Conservation (phyloP, 2,888 invertebrate genomes). For the Cremastobaeus sp. region DNA sequence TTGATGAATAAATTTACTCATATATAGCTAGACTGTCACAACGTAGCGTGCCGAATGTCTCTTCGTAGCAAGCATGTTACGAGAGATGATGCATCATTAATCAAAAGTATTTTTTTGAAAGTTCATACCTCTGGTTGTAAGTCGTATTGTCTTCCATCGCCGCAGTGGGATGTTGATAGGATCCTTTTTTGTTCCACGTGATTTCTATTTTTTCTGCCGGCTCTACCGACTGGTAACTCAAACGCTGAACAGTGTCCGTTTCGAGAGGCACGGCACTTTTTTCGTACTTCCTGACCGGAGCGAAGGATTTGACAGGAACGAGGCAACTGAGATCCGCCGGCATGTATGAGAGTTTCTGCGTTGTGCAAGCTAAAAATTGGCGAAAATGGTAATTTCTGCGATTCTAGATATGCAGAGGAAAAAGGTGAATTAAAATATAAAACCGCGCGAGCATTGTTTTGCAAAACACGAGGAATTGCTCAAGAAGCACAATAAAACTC, state of each 20-base stretch:
- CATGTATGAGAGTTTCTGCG: slow-evolving; percentile 82
- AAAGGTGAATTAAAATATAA: slow-evolving; percentile 1
- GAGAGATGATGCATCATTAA: slow-evolving; percentile 24
- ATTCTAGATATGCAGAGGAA: too few species aligned
- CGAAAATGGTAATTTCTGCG: too few species aligned
- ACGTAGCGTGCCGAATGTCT: neutral
- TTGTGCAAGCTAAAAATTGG: slow-evolving; percentile 80
- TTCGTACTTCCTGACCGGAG: slow-evolving; percentile 79
- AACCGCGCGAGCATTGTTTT: slow-evolving; percentile 17
- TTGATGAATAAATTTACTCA: slow-evolving; percentile 1
- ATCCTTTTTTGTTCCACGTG: slow-evolving; percentile 77
- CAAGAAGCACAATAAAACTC: slow-evolving; percentile 49
- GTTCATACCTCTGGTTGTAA: slow-evolving; percentile 81
- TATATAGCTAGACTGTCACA: neutral
- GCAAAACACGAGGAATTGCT: slow-evolving; percentile 45
- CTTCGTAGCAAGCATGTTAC: neutral
- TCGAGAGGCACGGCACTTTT: slow-evolving; percentile 80
- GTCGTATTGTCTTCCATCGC: slow-evolving; percentile 81
- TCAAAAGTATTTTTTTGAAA: slow-evolving; percentile 24
- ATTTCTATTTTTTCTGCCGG: slow-evolving; percentile 74
- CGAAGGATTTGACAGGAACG: slow-evolving; percentile 78
- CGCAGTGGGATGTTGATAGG: slow-evolving; percentile 76
- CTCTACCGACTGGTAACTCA: slow-evolving; percentile 79
- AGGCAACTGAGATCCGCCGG: slow-evolving; percentile 79
- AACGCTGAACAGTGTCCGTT: slow-evolving; percentile 80